Conservation (phyloP, 2,888 invertebrate species). For the Therioaphis trifolii region DNA sequence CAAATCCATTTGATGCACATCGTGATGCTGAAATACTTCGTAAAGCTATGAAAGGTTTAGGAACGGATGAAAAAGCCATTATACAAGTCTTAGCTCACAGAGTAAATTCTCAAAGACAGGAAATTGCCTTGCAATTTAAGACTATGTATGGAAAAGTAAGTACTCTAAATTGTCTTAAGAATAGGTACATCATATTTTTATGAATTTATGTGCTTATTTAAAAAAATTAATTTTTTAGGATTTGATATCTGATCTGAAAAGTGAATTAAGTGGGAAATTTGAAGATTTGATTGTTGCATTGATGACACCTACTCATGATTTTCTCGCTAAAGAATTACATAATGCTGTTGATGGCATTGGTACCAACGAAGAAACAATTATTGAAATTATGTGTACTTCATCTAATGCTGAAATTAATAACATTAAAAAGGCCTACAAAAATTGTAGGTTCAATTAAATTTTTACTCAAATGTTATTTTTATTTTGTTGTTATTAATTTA, state of each 20-base stretch:
- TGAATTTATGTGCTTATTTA: not conserved
- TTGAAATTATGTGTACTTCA: slow-evolving; percentile 89
- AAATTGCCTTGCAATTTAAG: slow-evolving; percentile 85
- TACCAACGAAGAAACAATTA: slow-evolving; percentile 85
- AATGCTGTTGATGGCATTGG: slow-evolving; percentile 87
- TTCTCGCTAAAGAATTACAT: slow-evolving; percentile 84
- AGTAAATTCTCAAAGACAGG: slow-evolving; percentile 85
- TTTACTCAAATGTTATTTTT: not conserved
- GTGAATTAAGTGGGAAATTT: slow-evolving; percentile 89
- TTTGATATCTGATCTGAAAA: slow-evolving; percentile 84
- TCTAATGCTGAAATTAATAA: slow-evolving; percentile 85
- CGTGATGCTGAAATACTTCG: slow-evolving; percentile 83
- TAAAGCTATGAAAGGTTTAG: slow-evolving; percentile 93
- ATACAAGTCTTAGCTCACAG: slow-evolving; percentile 86
- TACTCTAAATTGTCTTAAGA: slow-evolving; percentile 31
- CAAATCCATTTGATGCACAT: slow-evolving; percentile 81
- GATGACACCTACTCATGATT: slow-evolving; percentile 86
- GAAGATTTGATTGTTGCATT: slow-evolving; percentile 84
- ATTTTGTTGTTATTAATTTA: slow-evolving; percentile 50
- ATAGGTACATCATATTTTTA: not conserved
- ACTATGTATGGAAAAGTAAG: slow-evolving; percentile 86
- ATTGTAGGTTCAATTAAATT: slow-evolving; percentile 72
- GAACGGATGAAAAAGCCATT: slow-evolving; percentile 90
- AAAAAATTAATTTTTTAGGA: slow-evolving; percentile 65
- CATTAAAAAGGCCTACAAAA: slow-evolving; percentile 81